phyloP scores from a whole-genome alignment of 1,140 invertebrate genomes.

The Lutraria rhynchaena region DNA sequence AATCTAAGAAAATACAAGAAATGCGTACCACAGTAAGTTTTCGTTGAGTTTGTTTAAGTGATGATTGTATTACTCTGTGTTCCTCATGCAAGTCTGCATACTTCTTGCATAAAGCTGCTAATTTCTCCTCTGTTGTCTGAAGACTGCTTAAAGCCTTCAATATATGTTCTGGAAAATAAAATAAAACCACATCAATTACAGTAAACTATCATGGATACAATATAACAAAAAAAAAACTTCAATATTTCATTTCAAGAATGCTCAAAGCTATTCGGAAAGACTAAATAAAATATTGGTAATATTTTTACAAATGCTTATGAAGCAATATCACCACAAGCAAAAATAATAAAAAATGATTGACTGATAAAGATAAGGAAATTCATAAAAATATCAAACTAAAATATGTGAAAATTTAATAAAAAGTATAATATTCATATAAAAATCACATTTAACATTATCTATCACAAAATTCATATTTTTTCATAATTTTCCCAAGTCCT shows the following conservation, averaged over 20 bases:
- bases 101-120: constrained; percentile 87
- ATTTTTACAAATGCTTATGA: too few species aligned
- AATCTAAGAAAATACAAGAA: background rate
- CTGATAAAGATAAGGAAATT: too few species aligned
- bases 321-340: too few species aligned
- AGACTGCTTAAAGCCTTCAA: constrained; percentile 88
- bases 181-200: too few species aligned
- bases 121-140: constrained; percentile 89
- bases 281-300: too few species aligned
- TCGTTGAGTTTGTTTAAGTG: constrained; percentile 78
- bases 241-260: background rate
- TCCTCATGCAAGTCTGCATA: constrained; percentile 91
- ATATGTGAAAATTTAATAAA: too few species aligned
- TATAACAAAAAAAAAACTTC: constrained; percentile 2
- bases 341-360: too few species aligned
- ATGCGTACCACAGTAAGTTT: constrained; percentile 76
- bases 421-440: too few species aligned
- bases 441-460: too few species aligned
- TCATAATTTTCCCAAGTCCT: too few species aligned
- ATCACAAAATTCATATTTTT: too few species aligned
- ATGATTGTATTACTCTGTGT: constrained; percentile 86
- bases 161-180: constrained; percentile 85
- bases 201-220: background rate
- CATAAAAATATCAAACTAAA: too few species aligned
- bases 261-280: constrained; percentile 3